Evolutionary conservation across 1,140 invertebrate genomes (phyloP), one percentile per base, ranked within the genome.

Genomic region (Drosophila prosaltans): DNA sequence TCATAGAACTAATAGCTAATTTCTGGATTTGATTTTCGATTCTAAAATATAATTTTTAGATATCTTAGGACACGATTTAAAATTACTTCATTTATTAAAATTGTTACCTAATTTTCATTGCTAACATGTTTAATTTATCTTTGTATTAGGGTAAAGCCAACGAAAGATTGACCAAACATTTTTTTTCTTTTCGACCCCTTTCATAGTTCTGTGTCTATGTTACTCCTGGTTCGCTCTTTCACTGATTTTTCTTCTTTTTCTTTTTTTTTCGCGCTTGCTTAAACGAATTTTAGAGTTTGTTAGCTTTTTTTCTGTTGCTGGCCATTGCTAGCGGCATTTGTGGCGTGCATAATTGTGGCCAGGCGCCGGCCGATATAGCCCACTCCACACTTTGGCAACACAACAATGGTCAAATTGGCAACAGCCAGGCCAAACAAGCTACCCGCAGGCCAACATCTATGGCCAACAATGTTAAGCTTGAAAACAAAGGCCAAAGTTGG

Each of bases 271-370:
- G 28, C 32, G 63, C 43, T 75, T 75, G 67, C 60, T 67, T 85
- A 72, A 73, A 84, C 78, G 68, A 86, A 86, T 85, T 81, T 75
- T 69, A 73, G 66, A 81, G 74, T 75, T 72, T 81, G 77, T 74
- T 80, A 21, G 67, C 40, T 26, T 48, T 61, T 83, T 75, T 64
- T 28, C 10, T 36, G 32, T 7, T 36, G 6, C 30, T 66, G 63
- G 10, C 74, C 59, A 67, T 62, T 57, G 82, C 83, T 71, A 24
- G 61, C 68, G 83, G 83, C 76, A 76, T 74, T 86, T 69, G 79
- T 82, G 83, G 83, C 67, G 72, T 76, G 75, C 82, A 82, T 86
- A 86, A 86, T 86, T 86, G 83, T 78, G 82, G 74, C 82, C 64
- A 69, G 62, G 63, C 79, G 73, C 70, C 73, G 76, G 58, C 43